Conservation (phyloP, 2,113 vertebrate genomes). For the Himantopus leucocephalus region DNA sequence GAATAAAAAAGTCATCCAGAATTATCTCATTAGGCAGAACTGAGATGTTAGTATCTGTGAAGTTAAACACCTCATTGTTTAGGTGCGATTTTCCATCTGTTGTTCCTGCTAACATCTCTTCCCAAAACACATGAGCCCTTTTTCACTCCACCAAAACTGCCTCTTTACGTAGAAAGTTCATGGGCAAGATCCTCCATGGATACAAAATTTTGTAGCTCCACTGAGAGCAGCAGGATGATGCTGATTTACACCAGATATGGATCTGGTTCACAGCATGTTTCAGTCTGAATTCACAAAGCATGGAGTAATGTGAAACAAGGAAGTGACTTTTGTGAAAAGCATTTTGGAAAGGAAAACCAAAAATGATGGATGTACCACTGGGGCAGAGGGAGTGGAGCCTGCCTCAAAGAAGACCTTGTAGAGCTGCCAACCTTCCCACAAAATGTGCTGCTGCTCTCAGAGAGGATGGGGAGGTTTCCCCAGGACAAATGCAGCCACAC, state of each 20-base stretch:
- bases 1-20: background rate
- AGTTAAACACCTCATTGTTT: background rate
- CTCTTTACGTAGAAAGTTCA: background rate
- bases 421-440: constrained; percentile 57
- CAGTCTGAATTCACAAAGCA: constrained; percentile 53
- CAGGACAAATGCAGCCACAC: constrained; percentile 55
- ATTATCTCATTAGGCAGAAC: background rate
- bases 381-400: constrained; percentile 49
- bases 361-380: constrained; percentile 67
- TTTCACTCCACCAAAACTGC: background rate
- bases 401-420: constrained; percentile 64
- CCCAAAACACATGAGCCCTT: background rate
- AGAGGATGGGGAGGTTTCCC: constrained; percentile 34
- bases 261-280: constrained; percentile 21
- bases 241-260: constrained; percentile 43
- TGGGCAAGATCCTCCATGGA: background rate
- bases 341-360: constrained; percentile 69
- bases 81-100: background rate
- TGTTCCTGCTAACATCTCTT: background rate
- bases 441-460: constrained; percentile 34
- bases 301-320: constrained; percentile 64
- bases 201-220: background rate
- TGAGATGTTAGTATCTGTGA: background rate
- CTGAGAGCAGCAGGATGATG: constrained; percentile 21
- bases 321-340: constrained; percentile 70